These are phyloP conservation scores for Cydia strobilella DNA, from an alignment of 1,140 invertebrate genomes.

Conservation along the genomic window DNA sequence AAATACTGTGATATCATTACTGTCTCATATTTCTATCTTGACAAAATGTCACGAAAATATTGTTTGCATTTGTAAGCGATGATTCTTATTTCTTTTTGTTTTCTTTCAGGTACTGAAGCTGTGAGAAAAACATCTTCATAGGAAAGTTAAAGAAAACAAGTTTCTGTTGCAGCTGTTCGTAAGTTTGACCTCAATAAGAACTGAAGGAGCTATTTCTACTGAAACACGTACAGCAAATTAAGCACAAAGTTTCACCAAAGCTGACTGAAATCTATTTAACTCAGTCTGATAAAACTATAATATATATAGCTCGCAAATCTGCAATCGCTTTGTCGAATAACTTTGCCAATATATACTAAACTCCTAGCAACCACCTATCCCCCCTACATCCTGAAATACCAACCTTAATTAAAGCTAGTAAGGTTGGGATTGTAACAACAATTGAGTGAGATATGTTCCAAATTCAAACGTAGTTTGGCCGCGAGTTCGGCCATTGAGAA, in stretches of 20 bases:
- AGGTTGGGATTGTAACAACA: neutral
- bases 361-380: neutral
- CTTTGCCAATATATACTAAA: conserved; percentile 13
- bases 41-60: too few species aligned
- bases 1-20: too few species aligned
- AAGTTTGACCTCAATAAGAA: neutral
- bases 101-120: neutral
- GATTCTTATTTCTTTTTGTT: neutral
- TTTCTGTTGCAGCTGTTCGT: neutral
- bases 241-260: neutral
- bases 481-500: conserved; percentile 2
- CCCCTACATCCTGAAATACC: neutral
- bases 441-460: neutral
- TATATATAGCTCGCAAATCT: neutral
- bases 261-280: neutral
- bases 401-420: neutral
- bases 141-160: neutral
- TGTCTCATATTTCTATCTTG: too few species aligned
- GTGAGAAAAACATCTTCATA: neutral
- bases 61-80: neutral
- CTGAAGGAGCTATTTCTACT: neutral
- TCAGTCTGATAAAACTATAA: neutral
- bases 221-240: neutral
- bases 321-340: conserved; percentile 4
- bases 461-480: neutral